Conservation (phyloP, 2,888 invertebrate genomes). For the Cerastis leucographa region DNA sequence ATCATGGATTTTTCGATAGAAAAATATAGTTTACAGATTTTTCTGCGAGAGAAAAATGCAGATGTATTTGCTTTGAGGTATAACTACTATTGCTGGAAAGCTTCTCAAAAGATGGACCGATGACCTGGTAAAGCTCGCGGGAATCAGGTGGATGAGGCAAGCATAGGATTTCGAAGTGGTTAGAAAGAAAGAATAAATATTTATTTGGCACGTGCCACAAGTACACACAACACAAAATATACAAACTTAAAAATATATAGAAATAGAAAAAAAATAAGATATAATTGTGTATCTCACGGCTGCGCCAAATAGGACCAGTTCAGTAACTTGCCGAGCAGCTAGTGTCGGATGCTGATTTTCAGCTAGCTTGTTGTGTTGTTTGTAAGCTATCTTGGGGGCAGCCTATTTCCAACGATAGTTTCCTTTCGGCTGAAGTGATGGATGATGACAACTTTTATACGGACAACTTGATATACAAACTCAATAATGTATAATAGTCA, state of each 20-base stretch:
- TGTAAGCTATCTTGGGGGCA: not conserved
- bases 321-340: no score
- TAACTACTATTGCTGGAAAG: not conserved
- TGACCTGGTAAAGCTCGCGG: not conserved
- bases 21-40: not conserved
- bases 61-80: not conserved
- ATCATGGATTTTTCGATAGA: not conserved
- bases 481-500: not conserved
- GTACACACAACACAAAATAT: no score
- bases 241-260: no score
- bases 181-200: no score
- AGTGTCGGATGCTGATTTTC: no score
- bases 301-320: no score
- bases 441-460: not conserved
- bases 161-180: not conserved
- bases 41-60: not conserved
- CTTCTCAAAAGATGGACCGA: not conserved
- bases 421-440: not conserved
- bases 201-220: no score
- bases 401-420: not conserved
- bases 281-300: no score
- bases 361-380: no score
- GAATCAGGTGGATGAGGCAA: not conserved
- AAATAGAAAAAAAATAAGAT: no score
- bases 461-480: not conserved